Evolutionary conservation across 2,797 vertebrate genomes (phyloP).

Genomic region (Myotis daubentonii): DNA sequence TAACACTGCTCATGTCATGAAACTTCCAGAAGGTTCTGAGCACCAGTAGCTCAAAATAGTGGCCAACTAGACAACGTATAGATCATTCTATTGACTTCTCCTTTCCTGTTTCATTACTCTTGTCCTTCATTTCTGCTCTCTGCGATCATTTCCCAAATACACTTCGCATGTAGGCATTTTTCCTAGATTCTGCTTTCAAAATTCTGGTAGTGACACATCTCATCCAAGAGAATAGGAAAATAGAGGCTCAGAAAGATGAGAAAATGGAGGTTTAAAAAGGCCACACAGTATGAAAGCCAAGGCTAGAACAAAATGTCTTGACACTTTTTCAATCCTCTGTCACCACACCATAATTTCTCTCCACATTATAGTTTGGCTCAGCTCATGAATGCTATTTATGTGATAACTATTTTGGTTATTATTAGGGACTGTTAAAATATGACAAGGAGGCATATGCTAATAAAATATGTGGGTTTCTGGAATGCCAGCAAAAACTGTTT

Average conservation of each 20-base stretch:
- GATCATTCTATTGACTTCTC: background rate
- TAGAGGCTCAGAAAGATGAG: background rate
- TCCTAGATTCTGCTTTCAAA: conserved; percentile 1
- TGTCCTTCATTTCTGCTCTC: background rate
- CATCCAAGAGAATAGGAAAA: background rate
- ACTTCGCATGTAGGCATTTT: background rate
- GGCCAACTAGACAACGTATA: too few species aligned
- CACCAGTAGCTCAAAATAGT: background rate
- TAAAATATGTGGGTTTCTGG: conserved; percentile 71
- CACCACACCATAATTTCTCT: background rate
- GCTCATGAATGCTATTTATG: conserved; percentile 69
- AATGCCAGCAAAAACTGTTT: conserved; percentile 69
- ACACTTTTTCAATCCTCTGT: background rate
- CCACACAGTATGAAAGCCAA: background rate
- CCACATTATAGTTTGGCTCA: conserved; percentile 48
- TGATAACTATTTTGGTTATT: conserved; percentile 73
- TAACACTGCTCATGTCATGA: background rate
- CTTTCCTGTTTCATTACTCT: background rate
- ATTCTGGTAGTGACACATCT: background rate
- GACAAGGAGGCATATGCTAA: conserved; percentile 78
- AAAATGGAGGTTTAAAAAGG: background rate
- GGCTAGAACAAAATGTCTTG: background rate
- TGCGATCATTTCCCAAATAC: background rate
- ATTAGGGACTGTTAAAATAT: conserved; percentile 76
- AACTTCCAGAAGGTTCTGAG: background rate